Conservation (phyloP, 1,140 invertebrate genomes). For the Musca domestica region DNA sequence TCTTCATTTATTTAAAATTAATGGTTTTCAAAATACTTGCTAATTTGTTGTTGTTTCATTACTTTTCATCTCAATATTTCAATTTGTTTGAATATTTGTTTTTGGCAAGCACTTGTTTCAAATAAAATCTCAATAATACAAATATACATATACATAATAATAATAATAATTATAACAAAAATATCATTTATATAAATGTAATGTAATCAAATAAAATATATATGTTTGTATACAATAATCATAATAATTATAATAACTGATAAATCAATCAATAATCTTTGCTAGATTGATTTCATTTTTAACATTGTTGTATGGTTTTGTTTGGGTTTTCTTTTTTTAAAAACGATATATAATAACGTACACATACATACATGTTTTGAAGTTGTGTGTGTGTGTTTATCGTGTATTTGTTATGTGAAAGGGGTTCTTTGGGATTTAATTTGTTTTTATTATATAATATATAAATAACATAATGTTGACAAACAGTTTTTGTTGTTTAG, state of each 20-base stretch:
- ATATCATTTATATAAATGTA: neutral
- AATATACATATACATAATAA: neutral
- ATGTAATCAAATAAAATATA: slow-evolving; percentile 4
- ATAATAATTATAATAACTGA: neutral
- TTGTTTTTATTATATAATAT: neutral
- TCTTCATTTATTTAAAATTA: slow-evolving; percentile 22
- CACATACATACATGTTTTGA: slow-evolving; percentile 19
- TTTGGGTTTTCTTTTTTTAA: neutral
- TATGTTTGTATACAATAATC: neutral
- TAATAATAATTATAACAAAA: neutral
- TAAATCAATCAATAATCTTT: too few relatives aligned
- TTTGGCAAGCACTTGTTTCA: slow-evolving; percentile 19
- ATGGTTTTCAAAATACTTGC: slow-evolving; percentile 18
- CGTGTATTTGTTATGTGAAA: neutral
- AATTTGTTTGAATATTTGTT: slow-evolving; percentile 26
- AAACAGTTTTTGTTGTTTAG: slow-evolving; percentile 24
- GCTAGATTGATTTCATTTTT: too few relatives aligned
- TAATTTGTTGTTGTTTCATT: neutral
- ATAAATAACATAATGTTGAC: slow-evolving; percentile 21
- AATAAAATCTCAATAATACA: slow-evolving; percentile 3
- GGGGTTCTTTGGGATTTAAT: neutral
- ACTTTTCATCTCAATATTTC: neutral
- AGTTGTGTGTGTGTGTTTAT: neutral
- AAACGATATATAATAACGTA: slow-evolving; percentile 25
- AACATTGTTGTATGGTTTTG: neutral